Base-by-base conservation (phyloP, 2,113 vertebrate species). In the Dasypus novemcinctus region DNA sequence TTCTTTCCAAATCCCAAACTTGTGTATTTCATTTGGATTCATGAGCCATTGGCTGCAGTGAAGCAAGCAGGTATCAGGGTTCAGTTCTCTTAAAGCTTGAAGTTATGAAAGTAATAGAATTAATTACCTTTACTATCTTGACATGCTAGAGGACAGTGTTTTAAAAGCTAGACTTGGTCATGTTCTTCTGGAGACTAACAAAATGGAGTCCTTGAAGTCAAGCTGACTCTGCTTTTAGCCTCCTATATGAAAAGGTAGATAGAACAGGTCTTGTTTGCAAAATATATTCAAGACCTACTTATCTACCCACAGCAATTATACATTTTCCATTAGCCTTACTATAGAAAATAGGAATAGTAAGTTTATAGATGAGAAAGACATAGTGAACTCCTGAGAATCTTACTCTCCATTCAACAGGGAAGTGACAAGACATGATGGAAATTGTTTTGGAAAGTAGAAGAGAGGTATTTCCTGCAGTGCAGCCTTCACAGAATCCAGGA, bases 201-300 rank as follows among this genome's bases (percentile, higher is more conserved):
- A 98, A 98, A 98, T 96, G 95, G 98, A 98, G 97, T 97, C 98
- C 97, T 95, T 98, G 90, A 93, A 97, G 95, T 94, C 52, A 92
- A 96, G 93, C 92, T 96, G 98, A 86, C 95, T 98, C 97, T 96
- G 97, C 97, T 97, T 98, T 98, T 97, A 97, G 98, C 98, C 99
- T 99, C 99, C 99, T 98, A 99, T 66, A 99, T 59, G 80, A 98
- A 98, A 90, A 64, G 98, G 98, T 98, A 93, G 96, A 97, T 97
- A 93, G 99, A 99, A 98, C 99, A 99, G 98, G 98, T 97, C 98
- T 98, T 98, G 98, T 82, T 96, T 98, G 87, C 36, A 91, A 98
- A 96, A 46, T 76, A 88, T 96, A 97, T 88, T 86, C 98, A 97
- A 97, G 98, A 94, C 98, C 98, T 99, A 98, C 99, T 98, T 94